Percentiles rank a stretch among this genome's conserved stretches.
phyloP scores from a whole-genome alignment of 2,888 invertebrate species.

The Metallyticus violacea region DNA sequence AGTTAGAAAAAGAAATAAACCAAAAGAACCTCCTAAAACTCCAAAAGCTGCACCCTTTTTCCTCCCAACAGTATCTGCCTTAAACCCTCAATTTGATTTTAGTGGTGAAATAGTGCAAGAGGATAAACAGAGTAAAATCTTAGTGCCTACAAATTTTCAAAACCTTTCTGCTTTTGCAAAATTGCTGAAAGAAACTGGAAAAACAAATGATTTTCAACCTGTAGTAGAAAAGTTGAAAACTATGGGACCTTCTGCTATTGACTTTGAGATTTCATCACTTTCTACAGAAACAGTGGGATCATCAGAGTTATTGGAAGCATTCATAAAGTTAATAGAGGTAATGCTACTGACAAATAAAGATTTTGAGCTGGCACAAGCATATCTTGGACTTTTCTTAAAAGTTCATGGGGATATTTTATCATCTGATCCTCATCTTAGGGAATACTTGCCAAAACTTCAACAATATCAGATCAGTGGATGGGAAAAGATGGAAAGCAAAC shows the following conservation, averaged over 20 bases:
- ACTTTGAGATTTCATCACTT: conserved; percentile 81
- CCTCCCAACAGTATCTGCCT: conserved; percentile 81
- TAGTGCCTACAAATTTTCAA: conserved; percentile 57
- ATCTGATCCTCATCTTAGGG: conserved; percentile 53
- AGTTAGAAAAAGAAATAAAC: conserved; percentile 86
- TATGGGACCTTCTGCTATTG: conserved; percentile 79
- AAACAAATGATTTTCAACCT: conserved; percentile 52
- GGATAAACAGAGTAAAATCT: conserved; percentile 50
- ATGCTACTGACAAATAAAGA: conserved; percentile 73
- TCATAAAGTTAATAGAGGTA: conserved; percentile 68
- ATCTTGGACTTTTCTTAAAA: conserved; percentile 84
- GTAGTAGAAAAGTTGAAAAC: conserved; percentile 64
- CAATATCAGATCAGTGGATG: conserved; percentile 60
- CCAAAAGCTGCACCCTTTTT: conserved; percentile 95
- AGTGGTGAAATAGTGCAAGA: conserved; percentile 46
- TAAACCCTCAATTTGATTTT: conserved; percentile 79
- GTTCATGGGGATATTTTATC: conserved; percentile 64
- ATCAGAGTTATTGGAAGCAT: conserved; percentile 67
- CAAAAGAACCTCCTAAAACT: conserved; percentile 75
- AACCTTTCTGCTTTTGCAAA: conserved; percentile 70
- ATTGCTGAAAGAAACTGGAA: conserved; percentile 53
- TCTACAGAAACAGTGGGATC: conserved; percentile 72
- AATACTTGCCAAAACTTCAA: conserved; percentile 56
- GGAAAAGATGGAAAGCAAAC: conserved; percentile 63
- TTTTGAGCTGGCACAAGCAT: conserved; percentile 89